These are phyloP conservation scores for Antennarius striatus DNA, from an alignment of 2,113 vertebrate genomes.

Conservation along the genomic window DNA sequence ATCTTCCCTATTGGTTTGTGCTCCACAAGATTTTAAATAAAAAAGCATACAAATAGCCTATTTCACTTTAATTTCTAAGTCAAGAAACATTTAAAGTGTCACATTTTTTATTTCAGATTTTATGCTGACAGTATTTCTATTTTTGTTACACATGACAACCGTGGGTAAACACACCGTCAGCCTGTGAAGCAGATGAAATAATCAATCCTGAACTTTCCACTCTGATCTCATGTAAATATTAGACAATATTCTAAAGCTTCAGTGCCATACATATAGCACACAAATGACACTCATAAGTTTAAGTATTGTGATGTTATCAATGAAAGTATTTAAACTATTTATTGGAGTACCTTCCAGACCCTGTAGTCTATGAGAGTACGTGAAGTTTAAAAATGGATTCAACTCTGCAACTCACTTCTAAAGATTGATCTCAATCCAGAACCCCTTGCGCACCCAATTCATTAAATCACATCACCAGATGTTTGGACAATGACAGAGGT, in stretches of 20 bases:
- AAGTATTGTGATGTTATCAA: too few relatives aligned
- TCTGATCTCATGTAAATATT: neutral
- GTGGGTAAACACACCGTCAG: neutral
- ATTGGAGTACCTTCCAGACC: too few relatives aligned
- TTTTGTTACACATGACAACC: neutral
- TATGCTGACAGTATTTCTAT: neutral
- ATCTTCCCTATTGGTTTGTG: neutral
- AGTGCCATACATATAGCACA: too few relatives aligned
- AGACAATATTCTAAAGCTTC: too few relatives aligned
- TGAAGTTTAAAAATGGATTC: too few relatives aligned
- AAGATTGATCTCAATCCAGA: too few relatives aligned
- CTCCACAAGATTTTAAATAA: neutral
- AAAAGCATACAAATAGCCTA: neutral
- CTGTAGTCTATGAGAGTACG: too few relatives aligned
- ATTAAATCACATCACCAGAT: constrained; percentile 32
- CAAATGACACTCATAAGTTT: too few relatives aligned
- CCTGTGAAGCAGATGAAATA: too few relatives aligned
- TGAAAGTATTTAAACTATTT: too few relatives aligned
- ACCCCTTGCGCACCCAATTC: neutral
- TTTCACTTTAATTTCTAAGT: neutral
- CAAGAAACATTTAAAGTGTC: neutral
- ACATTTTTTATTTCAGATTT: neutral
- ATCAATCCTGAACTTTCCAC: neutral
- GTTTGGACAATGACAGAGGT: constrained; percentile 6
- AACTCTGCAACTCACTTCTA: too few relatives aligned